A percentile compares a stretch with the other conserved stretches of the same genome.
phyloP scores from a whole-genome alignment of 1,140 invertebrate species.

The Dreissena polymorpha region DNA sequence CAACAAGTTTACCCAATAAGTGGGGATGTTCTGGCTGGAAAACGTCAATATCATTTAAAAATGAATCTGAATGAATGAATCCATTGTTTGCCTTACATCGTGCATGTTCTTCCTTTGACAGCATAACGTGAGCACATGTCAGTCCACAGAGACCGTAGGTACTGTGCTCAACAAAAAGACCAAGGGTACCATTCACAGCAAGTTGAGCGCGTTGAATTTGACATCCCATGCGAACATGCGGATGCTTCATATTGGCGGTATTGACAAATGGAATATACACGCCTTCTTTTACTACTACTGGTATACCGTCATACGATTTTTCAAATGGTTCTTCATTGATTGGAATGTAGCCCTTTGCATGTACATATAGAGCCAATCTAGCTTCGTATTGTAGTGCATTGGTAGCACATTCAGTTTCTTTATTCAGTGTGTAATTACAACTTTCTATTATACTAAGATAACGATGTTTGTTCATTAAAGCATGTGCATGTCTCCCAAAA shows the following conservation, averaged over 20 bases:
- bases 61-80: neutral
- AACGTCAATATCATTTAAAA: too few species aligned
- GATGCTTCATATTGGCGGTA: neutral
- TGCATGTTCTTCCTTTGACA: neutral
- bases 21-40: neutral
- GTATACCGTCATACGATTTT: slow-evolving; percentile 7
- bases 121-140: slow-evolving; percentile 3
- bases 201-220: neutral
- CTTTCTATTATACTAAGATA: too few species aligned
- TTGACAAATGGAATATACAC: neutral
- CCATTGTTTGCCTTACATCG: neutral
- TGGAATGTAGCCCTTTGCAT: slow-evolving; percentile 21
- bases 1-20: neutral
- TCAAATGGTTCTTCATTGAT: neutral
- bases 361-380: slow-evolving; percentile 3
- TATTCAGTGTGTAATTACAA: too few species aligned
- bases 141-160: slow-evolving; percentile 2
- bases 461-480: too few species aligned
- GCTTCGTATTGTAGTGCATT: too few species aligned
- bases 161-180: slow-evolving; percentile 6
- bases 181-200: neutral
- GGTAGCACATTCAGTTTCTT: too few species aligned
- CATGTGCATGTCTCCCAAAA: too few species aligned
- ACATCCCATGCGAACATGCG: neutral
- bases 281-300: neutral